Conservation (phyloP, 2,888 invertebrate species). For the Junonia oenone region DNA sequence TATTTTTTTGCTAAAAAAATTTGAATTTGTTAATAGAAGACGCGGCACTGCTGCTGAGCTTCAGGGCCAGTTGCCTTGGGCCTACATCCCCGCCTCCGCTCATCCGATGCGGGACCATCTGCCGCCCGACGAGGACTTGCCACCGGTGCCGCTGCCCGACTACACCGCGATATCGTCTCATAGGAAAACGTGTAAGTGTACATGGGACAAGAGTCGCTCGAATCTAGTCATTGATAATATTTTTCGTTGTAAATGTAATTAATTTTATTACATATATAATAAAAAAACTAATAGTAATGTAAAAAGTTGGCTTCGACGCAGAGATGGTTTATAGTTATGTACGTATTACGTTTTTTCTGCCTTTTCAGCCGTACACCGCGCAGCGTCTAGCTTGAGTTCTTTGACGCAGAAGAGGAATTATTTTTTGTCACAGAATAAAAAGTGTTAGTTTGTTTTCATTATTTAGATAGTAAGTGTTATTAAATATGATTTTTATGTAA, state of each 20-base stretch:
- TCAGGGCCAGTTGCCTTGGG: constrained; percentile 81
- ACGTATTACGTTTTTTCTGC: neutral
- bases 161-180: constrained; percentile 71
- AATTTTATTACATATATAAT: too few species aligned
- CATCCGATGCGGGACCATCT: constrained; percentile 64
- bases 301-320: too few species aligned
- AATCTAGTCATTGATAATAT: neutral
- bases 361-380: constrained; percentile 59
- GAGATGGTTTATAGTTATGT: too few species aligned
- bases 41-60: constrained; percentile 67
- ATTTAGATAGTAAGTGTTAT: constrained; percentile 3
- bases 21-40: constrained; percentile 37
- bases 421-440: constrained; percentile 38
- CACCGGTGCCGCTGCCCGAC: constrained; percentile 81
- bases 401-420: constrained; percentile 52
- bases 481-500: neutral
- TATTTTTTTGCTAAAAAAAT: neutral
- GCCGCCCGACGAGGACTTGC: constrained; percentile 75
- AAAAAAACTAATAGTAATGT: neutral
- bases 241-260: too few species aligned
- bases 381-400: constrained; percentile 58
- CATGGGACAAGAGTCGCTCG: too few species aligned
- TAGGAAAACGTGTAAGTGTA: constrained; percentile 60
- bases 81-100: constrained; percentile 69
- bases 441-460: constrained; percentile 38